Percentiles rank a stretch among this genome's conserved stretches.
Conservation (phyloP, 2,113 vertebrate genomes). For the Crotalus tigris region DNA sequence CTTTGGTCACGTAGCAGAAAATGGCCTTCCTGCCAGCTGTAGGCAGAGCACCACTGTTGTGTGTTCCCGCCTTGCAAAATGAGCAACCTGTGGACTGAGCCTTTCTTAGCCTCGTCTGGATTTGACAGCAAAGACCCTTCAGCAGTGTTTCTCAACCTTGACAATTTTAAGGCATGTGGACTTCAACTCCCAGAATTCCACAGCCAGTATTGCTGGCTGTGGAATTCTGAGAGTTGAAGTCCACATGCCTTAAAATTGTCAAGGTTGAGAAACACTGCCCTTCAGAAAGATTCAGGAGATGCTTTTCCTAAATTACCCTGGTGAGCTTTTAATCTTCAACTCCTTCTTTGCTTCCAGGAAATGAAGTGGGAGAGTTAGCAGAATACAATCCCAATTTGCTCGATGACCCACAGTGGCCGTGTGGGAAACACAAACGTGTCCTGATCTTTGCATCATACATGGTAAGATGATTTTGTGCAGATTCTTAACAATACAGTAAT, state of each 20-base stretch:
- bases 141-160: background rate
- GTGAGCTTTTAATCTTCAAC: background rate
- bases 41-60: background rate
- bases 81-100: background rate
- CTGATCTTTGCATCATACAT: slow-evolving; percentile 98
- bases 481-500: background rate
- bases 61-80: background rate
- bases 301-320: background rate
- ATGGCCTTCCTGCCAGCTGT: background rate
- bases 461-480: slow-evolving; percentile 69
- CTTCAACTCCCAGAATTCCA: too few species aligned
- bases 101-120: background rate
- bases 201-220: too few species aligned
- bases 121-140: background rate
- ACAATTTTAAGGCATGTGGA: too few species aligned
- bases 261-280: too few species aligned
- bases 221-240: too few species aligned
- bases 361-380: slow-evolving; percentile 72
- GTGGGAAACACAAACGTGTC: slow-evolving; percentile 96
- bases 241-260: too few species aligned
- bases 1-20: background rate
- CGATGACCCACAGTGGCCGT: slow-evolving; percentile 96
- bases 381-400: slow-evolving; percentile 94
- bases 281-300: background rate
- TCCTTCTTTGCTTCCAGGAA: slow-evolving; percentile 63